Evolutionary conservation across 2,113 vertebrate genomes (phyloP), one percentile per base, ranked within the genome.

Genomic region (Antigone vipio): DNA sequence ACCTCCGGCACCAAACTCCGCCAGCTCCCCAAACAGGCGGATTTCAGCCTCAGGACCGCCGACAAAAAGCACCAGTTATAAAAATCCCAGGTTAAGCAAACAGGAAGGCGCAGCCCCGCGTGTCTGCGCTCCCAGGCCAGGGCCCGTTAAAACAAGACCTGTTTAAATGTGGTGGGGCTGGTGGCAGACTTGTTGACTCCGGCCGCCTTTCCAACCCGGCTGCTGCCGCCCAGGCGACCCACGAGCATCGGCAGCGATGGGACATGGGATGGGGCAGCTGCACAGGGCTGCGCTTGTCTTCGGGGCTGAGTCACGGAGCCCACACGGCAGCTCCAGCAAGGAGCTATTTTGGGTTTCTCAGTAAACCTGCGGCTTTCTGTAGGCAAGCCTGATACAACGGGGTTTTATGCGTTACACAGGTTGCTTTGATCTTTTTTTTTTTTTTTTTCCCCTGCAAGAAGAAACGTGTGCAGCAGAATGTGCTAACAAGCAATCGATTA

Each of bases 141-240:
- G 42, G 49, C 74, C 80, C 21, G 3, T 18, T 44, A 6, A 63
- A 80, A 88, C 88, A 87, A 84, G 87, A 15, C 55, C 82, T 17
- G 49, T 73, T 81, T 68, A 12, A 60, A 18, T 6, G 62, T 0
- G 55, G 69, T 21, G 68, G 75, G 47, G 77, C 81, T 50, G 92
- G 84, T 40, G 24, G 62, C 94, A 94, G 95, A 88, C 90, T 78
- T 32, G 64, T 42, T 60, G 93, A 77, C 86, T 94, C 89, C 77
- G 5, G 24, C 12, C 4, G 12, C 88, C 6, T 86, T 82, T 34
- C 55, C 67, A 56, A 79, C 9, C 40, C 22, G 12, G 67, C 58
- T 13, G 15, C 82, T 40, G 42, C 78, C 23, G 12, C 81, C 45
- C 7, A 12, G 76, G 71, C 3, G 34, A 64, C 50, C 63, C 75